phyloP scores from a whole-genome alignment of 2,888 invertebrate genomes.

The Leptura quadrifasciata region DNA sequence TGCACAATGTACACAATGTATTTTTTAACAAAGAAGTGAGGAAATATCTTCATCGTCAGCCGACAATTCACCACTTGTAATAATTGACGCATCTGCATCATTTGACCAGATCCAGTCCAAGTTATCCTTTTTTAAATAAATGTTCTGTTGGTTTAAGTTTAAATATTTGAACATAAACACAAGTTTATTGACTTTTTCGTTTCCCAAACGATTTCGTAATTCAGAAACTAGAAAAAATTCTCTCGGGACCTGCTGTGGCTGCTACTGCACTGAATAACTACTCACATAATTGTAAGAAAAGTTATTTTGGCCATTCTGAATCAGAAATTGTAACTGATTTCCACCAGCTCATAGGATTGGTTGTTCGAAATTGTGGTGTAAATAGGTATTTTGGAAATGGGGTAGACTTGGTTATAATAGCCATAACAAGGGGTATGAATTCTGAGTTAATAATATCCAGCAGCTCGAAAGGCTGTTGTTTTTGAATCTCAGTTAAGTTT shows the following conservation, averaged over 20 bases:
- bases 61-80: background rate
- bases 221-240: background rate
- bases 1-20: background rate
- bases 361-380: constrained; percentile 17
- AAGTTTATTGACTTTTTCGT: background rate
- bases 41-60: background rate
- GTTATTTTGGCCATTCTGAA: constrained; percentile 21
- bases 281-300: constrained; percentile 19
- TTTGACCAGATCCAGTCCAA: constrained; percentile 1
- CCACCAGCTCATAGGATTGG: constrained; percentile 24
- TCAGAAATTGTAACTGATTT: constrained; percentile 20
- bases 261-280: constrained; percentile 29
- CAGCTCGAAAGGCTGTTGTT: background rate
- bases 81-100: no score
- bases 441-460: constrained; percentile 41
- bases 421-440: constrained; percentile 14
- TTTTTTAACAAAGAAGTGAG: background rate
- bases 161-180: background rate
- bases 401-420: constrained; percentile 17
- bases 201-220: background rate
- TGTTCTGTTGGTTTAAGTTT: background rate
- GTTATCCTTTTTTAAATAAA: constrained; percentile 1
- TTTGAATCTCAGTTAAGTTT: no score
- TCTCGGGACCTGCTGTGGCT: constrained; percentile 25
- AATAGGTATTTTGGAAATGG: no score